Conservation (phyloP, 2,888 invertebrate species). For the Eupithecia insigniata region DNA sequence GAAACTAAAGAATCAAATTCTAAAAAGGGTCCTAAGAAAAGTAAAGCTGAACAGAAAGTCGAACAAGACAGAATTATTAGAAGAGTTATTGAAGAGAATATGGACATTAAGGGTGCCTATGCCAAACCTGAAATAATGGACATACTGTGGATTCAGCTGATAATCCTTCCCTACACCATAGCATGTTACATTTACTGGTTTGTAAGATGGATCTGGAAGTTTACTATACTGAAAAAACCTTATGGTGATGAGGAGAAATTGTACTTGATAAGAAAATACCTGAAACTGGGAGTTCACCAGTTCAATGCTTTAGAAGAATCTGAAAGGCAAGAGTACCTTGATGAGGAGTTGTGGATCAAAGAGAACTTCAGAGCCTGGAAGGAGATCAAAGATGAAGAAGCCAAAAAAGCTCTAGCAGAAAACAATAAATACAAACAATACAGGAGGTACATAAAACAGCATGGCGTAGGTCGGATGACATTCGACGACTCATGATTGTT, state of each 20-base stretch:
- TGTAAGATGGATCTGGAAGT: slow-evolving; percentile 91
- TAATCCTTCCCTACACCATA: slow-evolving; percentile 91
- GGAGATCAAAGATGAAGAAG: slow-evolving; percentile 91
- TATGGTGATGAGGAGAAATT: slow-evolving; percentile 93
- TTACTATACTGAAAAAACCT: slow-evolving; percentile 88
- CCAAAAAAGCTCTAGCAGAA: slow-evolving; percentile 92
- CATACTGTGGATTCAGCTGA: slow-evolving; percentile 92
- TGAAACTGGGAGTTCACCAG: slow-evolving; percentile 89
- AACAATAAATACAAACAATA: slow-evolving; percentile 95
- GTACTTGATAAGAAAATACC: slow-evolving; percentile 91
- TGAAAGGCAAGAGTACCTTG: slow-evolving; percentile 89
- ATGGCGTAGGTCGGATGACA: slow-evolving; percentile 95
- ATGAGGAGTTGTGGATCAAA: slow-evolving; percentile 91
- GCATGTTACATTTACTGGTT: slow-evolving; percentile 89
- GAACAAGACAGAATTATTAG: slow-evolving; percentile 92
- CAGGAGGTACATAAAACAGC: slow-evolving; percentile 94
- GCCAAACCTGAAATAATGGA: slow-evolving; percentile 91
- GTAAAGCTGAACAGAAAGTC: slow-evolving; percentile 87
- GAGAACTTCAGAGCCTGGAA: slow-evolving; percentile 93
- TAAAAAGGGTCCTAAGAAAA: slow-evolving; percentile 80
- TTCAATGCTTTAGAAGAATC: slow-evolving; percentile 90
- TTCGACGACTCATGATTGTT: slow-evolving; percentile 90
- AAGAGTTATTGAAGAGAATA: slow-evolving; percentile 94
- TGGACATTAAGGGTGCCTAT: slow-evolving; percentile 97
- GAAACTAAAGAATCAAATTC: slow-evolving; percentile 84